Percentiles rank a stretch among this genome's conserved stretches.
These are phyloP conservation scores for Pitta sordida DNA, from an alignment of 2,113 vertebrate genomes.

Conservation along the genomic window DNA sequence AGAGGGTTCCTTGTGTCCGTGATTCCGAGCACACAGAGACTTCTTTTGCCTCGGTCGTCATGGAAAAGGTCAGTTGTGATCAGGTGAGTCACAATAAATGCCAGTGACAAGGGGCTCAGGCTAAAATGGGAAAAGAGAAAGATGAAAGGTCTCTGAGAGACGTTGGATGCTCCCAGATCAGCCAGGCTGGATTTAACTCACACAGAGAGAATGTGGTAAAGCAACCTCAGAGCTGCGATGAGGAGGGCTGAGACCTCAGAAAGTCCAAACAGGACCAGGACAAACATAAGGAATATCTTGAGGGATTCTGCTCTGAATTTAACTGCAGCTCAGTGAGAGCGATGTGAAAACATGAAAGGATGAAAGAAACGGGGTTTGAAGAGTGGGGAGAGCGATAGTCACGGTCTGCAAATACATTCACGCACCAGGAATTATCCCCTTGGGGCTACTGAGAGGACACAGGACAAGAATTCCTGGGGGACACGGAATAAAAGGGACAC, in stretches of 20 bases:
- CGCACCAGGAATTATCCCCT: not conserved
- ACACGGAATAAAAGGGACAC: no score
- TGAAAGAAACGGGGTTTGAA: not conserved
- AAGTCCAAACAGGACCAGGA: not conserved
- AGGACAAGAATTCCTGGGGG: not conserved
- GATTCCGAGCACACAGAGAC: not conserved
- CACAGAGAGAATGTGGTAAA: not conserved
- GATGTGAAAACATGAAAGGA: not conserved
- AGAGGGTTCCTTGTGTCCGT: rapidly evolving
- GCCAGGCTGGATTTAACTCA: rapidly evolving
- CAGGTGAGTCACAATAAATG: not conserved
- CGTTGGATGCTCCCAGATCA: not conserved
- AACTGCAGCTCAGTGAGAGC: no score
- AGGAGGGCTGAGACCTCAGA: not conserved
- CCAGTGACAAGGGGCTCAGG: not conserved
- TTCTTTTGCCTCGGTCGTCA: not conserved
- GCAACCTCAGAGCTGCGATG: rapidly evolving
- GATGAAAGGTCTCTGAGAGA: rapidly evolving
- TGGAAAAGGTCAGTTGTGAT: not conserved
- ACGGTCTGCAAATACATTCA: rapidly evolving
- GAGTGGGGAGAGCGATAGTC: not conserved
- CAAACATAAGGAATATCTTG: rapidly evolving
- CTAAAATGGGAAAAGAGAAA: rapidly evolving
- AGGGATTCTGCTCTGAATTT: no score
- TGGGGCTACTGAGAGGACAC: not conserved